These are phyloP conservation scores for Eupeodes corollae DNA, from an alignment of 1,140 invertebrate species.

Conservation along the genomic window DNA sequence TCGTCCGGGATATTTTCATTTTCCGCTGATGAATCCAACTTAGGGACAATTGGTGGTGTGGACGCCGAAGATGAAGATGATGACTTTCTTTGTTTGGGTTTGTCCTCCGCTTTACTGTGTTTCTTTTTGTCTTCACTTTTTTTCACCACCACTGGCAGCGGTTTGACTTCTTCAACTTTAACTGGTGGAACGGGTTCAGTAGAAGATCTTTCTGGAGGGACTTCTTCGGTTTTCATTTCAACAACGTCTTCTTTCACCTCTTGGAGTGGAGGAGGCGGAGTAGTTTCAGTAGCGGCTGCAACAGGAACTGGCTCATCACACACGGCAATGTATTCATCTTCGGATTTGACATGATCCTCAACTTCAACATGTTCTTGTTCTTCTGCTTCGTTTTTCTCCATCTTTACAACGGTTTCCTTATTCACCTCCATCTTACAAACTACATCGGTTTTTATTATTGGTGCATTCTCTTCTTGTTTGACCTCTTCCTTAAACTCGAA, in stretches of 20 bases:
- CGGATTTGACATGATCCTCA: constrained; percentile 1
- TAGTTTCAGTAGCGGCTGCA: neutral
- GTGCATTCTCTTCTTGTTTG: neutral
- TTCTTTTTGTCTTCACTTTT: constrained; percentile 15
- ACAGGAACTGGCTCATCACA: neutral
- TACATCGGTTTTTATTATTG: neutral
- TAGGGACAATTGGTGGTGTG: neutral
- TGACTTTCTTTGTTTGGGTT: neutral
- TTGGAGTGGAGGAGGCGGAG: constrained; percentile 1
- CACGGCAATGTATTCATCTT: neutral
- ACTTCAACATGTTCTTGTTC: neutral
- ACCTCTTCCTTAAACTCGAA: constrained; percentile 10
- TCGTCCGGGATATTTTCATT: constrained; percentile 37
- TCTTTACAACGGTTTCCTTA: neutral
- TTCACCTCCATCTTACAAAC: no score
- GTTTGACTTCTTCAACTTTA: neutral
- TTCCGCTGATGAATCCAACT: neutral
- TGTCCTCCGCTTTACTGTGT: constrained; percentile 16
- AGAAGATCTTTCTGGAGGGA: no score
- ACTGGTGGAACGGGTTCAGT: no score
- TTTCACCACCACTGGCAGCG: constrained; percentile 1
- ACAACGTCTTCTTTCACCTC: neutral
- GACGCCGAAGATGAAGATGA: neutral
- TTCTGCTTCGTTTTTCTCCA: neutral
- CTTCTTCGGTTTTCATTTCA: no score